phyloP scores from a whole-genome alignment of 2,888 invertebrate species.

The Cremastobaeus sp. region DNA sequence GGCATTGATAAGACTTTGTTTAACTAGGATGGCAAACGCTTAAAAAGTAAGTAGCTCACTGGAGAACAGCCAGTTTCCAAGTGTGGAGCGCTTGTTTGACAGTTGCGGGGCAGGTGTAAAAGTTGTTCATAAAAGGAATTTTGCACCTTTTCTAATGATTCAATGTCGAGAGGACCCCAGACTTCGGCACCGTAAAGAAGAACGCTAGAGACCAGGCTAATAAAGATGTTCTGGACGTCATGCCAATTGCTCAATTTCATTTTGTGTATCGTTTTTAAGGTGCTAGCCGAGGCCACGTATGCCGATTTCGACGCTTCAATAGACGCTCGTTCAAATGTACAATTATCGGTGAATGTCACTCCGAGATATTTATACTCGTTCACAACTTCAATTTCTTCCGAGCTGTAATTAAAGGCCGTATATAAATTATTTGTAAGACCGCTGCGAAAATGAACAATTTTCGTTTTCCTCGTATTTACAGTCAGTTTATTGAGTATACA shows the following conservation, averaged over 20 bases:
- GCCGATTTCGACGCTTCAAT: not conserved
- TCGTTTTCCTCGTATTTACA: not conserved
- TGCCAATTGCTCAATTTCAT: not conserved
- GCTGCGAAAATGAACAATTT: not conserved
- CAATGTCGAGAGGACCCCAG: not conserved
- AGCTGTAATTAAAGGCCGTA: not conserved
- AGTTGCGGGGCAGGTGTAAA: not conserved
- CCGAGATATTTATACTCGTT: not conserved
- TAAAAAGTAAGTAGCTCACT: not conserved
- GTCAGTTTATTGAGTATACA: not conserved
- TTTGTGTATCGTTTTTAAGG: not conserved
- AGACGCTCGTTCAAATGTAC: not conserved
- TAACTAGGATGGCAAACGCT: no score
- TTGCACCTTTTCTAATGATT: not conserved
- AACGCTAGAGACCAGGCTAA: not conserved
- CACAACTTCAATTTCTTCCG: not conserved
- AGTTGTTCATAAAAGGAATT: not conserved
- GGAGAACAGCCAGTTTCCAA: not conserved
- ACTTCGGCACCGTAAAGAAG: not conserved
- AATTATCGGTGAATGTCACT: not conserved
- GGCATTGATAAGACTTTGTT: no score
- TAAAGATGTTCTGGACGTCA: not conserved
- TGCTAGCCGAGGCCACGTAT: not conserved
- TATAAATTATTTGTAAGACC: not conserved
- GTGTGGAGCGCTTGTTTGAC: not conserved